A percentile compares a stretch with the other conserved stretches of the same genome.
phyloP scores from a whole-genome alignment of 2,888 invertebrate genomes.

The Stenurella melanura region DNA sequence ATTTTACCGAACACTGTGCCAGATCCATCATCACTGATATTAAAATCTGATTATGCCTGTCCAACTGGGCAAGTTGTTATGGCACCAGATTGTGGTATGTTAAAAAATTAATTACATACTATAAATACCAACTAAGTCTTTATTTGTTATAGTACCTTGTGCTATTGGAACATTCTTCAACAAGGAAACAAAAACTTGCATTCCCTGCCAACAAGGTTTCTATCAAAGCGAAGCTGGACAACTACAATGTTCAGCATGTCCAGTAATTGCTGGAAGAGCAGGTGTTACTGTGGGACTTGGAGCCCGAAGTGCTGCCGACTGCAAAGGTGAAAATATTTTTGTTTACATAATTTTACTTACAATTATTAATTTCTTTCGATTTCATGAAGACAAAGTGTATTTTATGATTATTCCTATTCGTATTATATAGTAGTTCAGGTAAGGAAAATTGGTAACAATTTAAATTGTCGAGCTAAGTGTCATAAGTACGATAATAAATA shows the following conservation, averaged over 20 bases:
- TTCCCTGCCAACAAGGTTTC: conserved; percentile 89
- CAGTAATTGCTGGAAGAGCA: conserved; percentile 90
- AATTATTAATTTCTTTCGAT: too few relatives aligned
- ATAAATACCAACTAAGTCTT: conserved; percentile 21
- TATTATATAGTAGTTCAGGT: too few relatives aligned
- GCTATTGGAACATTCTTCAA: conserved; percentile 93
- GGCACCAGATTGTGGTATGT: conserved; percentile 92
- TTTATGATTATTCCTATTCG: too few relatives aligned
- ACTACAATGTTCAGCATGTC: conserved; percentile 91
- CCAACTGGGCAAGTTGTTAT: conserved; percentile 95
- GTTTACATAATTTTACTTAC: too few relatives aligned
- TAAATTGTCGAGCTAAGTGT: too few relatives aligned
- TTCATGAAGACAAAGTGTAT: too few relatives aligned
- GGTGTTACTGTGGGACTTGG: conserved; percentile 92
- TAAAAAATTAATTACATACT: neutral
- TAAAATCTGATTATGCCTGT: conserved; percentile 95
- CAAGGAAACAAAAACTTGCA: conserved; percentile 84
- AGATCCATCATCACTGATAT: conserved; percentile 89
- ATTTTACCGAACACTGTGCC: conserved; percentile 96
- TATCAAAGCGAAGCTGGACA: conserved; percentile 97
- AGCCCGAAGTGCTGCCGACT: conserved; percentile 90
- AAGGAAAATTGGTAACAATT: too few relatives aligned
- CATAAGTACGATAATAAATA: too few relatives aligned
- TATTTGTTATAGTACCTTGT: conserved; percentile 82
- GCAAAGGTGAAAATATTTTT: conserved; percentile 79